A percentile compares a stretch with the other conserved stretches of the same genome.
phyloP scores from a whole-genome alignment of 2,888 invertebrate species.

The Hyles lineata region DNA sequence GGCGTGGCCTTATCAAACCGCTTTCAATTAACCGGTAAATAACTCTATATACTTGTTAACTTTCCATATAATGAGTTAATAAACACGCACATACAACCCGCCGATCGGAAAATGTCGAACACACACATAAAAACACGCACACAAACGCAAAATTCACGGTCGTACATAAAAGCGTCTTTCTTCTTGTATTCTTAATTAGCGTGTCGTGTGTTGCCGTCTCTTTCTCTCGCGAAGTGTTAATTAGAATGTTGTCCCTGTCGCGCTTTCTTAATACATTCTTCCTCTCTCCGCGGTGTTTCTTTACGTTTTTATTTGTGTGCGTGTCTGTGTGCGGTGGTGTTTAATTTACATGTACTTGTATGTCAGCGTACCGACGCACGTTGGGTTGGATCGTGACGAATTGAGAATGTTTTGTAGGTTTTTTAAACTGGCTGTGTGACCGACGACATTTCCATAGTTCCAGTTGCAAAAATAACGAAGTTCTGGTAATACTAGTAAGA shows the following conservation, averaged over 20 bases:
- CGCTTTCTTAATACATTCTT: conserved; percentile 86
- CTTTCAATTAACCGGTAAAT: conserved; percentile 84
- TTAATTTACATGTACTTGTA: conserved; percentile 85
- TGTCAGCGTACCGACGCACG: conserved; percentile 73
- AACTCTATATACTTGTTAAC: conserved; percentile 78
- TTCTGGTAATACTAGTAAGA: too few species aligned
- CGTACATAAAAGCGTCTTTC: conserved; percentile 86
- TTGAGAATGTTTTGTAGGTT: too few species aligned
- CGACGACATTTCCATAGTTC: too few species aligned
- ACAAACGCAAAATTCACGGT: conserved; percentile 66
- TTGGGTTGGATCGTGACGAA: conserved; percentile 43
- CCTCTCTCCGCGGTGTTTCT: conserved; percentile 84
- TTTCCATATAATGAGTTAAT: conserved; percentile 85
- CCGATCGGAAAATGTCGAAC: conserved; percentile 65
- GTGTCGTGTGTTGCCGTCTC: conserved; percentile 76
- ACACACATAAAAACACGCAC: conserved; percentile 61
- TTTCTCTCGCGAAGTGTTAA: conserved; percentile 76
- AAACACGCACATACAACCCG: conserved; percentile 73
- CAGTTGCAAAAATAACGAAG: too few species aligned
- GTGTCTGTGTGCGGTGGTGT: conserved; percentile 84
- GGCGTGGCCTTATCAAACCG: conserved; percentile 72
- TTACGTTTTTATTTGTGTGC: conserved; percentile 85
- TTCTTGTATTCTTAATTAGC: conserved; percentile 90
- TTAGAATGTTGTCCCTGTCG: conserved; percentile 80
- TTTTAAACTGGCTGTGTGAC: too few species aligned